Base-by-base conservation (phyloP, 2,888 invertebrate species). In the Marasmarcha lunaedactyla region DNA sequence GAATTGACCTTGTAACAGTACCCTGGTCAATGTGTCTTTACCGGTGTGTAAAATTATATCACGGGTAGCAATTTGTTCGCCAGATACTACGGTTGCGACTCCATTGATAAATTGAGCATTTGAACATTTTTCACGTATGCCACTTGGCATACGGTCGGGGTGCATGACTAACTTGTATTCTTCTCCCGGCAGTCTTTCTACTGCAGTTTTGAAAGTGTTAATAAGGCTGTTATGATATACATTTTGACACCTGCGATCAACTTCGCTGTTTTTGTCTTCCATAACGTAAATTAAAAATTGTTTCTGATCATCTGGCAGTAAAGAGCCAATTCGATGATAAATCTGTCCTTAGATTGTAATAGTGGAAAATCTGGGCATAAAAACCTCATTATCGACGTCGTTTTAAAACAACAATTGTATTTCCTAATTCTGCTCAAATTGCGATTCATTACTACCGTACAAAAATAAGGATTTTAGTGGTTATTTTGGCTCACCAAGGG, bases 1-100 rank as follows among this genome's bases (percentile, higher is more conserved):
- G 71, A 66, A 40, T 62, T 59, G 27, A 48, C 59, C 27, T 47
- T 49, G 34, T 63, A 57, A 11, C 55, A 56, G 25, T 2, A 69
- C 55, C 5, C 53, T 40, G 11, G 45, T 36, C 10, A 69, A 36
- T 12, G 33, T 40, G 20, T 48, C 46, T 37, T 53, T 36, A 45
- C 46, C 46, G 42, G 46, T 15, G 11, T 42, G 42, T 47, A 51
- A 25, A 35, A 62, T 44, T 15, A 63, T 59, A 41, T 56, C 52
- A 36, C 55, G 38, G 10, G 33, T n/a, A 4, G 33, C 33, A 11
- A 33, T n/a, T 11, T 33, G 33, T 33, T 42, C 39, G 36, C 55
- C 51, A 39, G 15, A 14, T 0, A 59, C 48, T 36, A 61, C 14
- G 36, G 51, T 54, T 5, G 56, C 55, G 4, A 58, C 46, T 46